A percentile compares a stretch with the other conserved stretches of the same genome.
These are phyloP conservation scores for Rhabdornis inornatus DNA, from an alignment of 2,113 vertebrate genomes.

Conservation along the genomic window DNA sequence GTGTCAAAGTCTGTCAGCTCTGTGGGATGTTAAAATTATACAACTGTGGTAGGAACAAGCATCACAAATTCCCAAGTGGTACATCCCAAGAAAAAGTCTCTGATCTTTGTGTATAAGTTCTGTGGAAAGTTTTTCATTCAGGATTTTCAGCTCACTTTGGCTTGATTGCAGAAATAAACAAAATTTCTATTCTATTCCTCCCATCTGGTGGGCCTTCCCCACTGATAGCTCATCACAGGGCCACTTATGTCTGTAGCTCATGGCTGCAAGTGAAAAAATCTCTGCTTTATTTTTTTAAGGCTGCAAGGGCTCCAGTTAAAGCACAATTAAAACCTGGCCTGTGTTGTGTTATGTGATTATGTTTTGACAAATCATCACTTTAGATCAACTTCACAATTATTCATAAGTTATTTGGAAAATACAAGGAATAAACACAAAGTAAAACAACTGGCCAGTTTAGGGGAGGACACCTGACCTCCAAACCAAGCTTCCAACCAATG, in stretches of 20 bases:
- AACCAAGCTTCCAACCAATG: neutral
- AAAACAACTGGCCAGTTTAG: neutral
- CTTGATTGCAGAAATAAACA: constrained; percentile 59
- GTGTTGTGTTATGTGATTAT: neutral
- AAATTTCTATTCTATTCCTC: neutral
- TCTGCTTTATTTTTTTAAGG: constrained; percentile 7
- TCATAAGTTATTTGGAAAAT: neutral
- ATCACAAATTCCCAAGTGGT: constrained; percentile 26
- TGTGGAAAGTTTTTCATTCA: constrained; percentile 18
- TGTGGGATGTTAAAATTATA: constrained; percentile 38
- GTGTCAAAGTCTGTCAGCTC: constrained; percentile 52
- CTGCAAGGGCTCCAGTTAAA: neutral
- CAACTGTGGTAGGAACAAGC: constrained; percentile 24
- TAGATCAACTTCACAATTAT: neutral
- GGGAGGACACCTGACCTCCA: neutral
- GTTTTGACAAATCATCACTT: constrained; percentile 48
- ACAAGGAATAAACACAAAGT: neutral
- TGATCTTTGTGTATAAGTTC: constrained; percentile 49
- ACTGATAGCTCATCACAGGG: neutral
- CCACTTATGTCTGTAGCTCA: neutral
- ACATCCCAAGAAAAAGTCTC: constrained; percentile 36
- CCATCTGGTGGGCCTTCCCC: constrained; percentile 13
- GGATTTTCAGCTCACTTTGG: constrained; percentile 18
- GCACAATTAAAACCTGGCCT: constrained; percentile 15
- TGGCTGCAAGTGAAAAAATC: neutral